phyloP scores from a whole-genome alignment of 2,888 invertebrate genomes.

The Tortricodes alternella region DNA sequence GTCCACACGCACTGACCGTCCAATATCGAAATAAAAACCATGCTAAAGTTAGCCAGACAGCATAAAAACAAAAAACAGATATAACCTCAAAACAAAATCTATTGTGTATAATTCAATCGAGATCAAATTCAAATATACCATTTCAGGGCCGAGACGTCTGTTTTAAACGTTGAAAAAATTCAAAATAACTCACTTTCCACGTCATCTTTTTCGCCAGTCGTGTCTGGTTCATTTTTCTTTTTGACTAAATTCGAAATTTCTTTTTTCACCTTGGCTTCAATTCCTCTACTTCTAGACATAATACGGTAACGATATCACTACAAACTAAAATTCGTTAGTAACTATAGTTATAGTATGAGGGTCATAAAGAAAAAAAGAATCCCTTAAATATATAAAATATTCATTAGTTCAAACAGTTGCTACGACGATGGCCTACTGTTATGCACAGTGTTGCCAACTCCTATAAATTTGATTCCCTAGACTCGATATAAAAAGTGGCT shows the following conservation, averaged over 20 bases:
- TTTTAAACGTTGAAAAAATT: conserved; percentile 1
- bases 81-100: conserved; percentile 21
- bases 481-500: too few species aligned
- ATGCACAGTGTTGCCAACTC: too few species aligned
- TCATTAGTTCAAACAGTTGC: background rate
- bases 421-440: too few species aligned
- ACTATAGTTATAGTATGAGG: background rate
- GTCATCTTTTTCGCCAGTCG: conserved; percentile 57
- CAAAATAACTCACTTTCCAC: conserved; percentile 57
- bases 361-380: background rate
- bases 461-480: too few species aligned
- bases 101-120: conserved; percentile 5
- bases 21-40: background rate
- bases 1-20: background rate
- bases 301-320: conserved; percentile 15
- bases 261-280: conserved; percentile 64
- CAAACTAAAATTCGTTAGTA: background rate
- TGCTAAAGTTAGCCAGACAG: background rate
- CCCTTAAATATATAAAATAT: conserved; percentile 11
- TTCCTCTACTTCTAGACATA: conserved; percentile 73
- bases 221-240: conserved; percentile 55
- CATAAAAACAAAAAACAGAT: conserved; percentile 20
- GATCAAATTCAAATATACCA: conserved; percentile 11
- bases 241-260: conserved; percentile 52
- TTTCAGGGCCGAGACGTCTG: conserved; percentile 3